Evolutionary conservation across 2,113 vertebrate genomes (phyloP).

Genomic region (Cheilinus undulatus): DNA sequence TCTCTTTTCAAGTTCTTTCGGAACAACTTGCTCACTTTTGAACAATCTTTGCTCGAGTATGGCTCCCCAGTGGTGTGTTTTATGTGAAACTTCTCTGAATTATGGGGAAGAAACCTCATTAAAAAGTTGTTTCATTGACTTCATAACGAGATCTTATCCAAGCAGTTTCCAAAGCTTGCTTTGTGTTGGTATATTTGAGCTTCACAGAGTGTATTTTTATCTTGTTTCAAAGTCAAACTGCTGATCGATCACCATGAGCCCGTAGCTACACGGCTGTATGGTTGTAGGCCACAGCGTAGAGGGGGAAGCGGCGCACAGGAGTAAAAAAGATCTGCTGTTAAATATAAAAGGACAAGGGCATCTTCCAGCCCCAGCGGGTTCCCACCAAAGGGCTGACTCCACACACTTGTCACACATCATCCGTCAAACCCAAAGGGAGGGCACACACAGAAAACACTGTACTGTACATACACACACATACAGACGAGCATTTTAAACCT

Average conservation of each 20-base stretch:
- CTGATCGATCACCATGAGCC: conserved; percentile 68
- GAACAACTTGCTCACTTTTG: conserved; percentile 1
- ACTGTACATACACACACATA: conserved; percentile 11
- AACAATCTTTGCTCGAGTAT: conserved; percentile 14
- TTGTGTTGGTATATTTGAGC: conserved; percentile 11
- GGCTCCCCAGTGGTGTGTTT: neutral
- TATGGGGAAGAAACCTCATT: neutral
- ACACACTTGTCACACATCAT: conserved; percentile 80
- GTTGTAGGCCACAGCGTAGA: conserved; percentile 32
- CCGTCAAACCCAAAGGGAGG: conserved; percentile 66
- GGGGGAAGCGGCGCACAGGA: conserved; percentile 36
- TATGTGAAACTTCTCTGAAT: conserved; percentile 1
- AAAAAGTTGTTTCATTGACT: conserved; percentile 16
- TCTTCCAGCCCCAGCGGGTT: conserved; percentile 70
- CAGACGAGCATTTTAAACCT: conserved; percentile 27
- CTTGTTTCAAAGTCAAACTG: conserved; percentile 73
- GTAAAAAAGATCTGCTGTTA: conserved; percentile 68
- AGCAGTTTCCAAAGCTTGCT: no score
- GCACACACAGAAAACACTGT: conserved; percentile 14
- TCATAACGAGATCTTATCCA: conserved; percentile 17
- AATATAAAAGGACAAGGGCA: conserved; percentile 77
- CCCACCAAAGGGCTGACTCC: conserved; percentile 80
- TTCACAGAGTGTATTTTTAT: conserved; percentile 48
- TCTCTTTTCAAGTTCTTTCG: no score
- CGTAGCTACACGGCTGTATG: conserved; percentile 17